Evolutionary conservation across 2,888 invertebrate species (phyloP).

Genomic region (Antitype chi): DNA sequence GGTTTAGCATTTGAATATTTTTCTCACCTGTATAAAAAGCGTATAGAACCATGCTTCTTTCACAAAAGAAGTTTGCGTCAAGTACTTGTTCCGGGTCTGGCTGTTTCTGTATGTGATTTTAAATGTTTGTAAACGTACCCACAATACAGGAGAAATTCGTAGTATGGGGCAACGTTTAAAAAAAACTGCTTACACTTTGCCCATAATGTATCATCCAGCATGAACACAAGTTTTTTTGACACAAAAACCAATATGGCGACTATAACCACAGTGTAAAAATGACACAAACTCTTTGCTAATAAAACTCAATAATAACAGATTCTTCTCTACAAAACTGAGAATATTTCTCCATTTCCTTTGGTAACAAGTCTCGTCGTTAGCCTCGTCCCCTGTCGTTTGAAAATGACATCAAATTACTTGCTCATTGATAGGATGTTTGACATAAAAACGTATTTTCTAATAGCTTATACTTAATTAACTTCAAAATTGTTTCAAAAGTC

Average conservation of each 20-base stretch:
- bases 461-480: conserved; percentile 58
- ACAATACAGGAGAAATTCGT: too few relatives aligned
- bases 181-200: not conserved
- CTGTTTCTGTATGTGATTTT: too few relatives aligned
- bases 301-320: not conserved
- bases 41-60: too few relatives aligned
- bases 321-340: conserved; percentile 6
- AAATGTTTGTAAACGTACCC: too few relatives aligned
- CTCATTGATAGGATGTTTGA: conserved; percentile 40
- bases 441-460: conserved; percentile 24
- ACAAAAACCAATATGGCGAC: not conserved
- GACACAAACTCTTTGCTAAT: not conserved
- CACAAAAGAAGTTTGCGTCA: too few relatives aligned
- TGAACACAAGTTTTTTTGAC: not conserved
- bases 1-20: not conserved
- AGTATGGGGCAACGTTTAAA: too few relatives aligned
- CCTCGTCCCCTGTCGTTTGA: not conserved
- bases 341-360: conserved; percentile 3
- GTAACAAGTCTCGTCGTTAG: conserved; percentile 40
- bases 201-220: not conserved
- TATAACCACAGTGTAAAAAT: not conserved
- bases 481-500: conserved; percentile 24
- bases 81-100: too few relatives aligned
- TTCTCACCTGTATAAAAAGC: not conserved
- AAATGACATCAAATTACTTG: conserved; percentile 31